Percentiles rank a stretch among this genome's conserved stretches.
Conservation (phyloP, 2,888 invertebrate species). For the Sericinus montela region DNA sequence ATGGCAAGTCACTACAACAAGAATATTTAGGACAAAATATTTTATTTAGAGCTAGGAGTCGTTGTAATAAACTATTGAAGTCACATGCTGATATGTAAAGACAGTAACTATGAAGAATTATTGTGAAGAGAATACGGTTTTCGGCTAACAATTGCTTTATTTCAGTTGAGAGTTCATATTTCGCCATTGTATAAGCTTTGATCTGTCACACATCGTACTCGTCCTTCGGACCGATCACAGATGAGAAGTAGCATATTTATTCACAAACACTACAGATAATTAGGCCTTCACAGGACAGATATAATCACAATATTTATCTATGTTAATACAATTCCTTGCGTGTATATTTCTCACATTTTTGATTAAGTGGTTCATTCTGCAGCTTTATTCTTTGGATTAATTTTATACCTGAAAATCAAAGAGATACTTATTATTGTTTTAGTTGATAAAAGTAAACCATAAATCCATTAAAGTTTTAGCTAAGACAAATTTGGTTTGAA, state of each 20-base stretch:
- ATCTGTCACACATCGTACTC: slow-evolving; percentile 36
- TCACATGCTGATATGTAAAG: slow-evolving; percentile 77
- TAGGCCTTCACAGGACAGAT: slow-evolving; percentile 78
- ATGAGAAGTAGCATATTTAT: slow-evolving; percentile 59
- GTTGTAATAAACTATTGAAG: slow-evolving; percentile 65
- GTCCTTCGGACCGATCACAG: slow-evolving; percentile 61
- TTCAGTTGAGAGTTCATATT: slow-evolving; percentile 22
- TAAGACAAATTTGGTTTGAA: too few relatives aligned
- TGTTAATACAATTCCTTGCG: slow-evolving; percentile 57
- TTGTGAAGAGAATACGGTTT: slow-evolving; percentile 25
- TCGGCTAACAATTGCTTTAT: neutral
- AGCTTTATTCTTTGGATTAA: slow-evolving; percentile 61
- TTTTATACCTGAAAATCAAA: slow-evolving; percentile 12
- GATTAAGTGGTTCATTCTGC: slow-evolving; percentile 39
- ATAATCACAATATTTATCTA: slow-evolving; percentile 69
- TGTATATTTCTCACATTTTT: slow-evolving; percentile 33
- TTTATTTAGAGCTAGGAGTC: slow-evolving; percentile 47
- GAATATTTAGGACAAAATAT: slow-evolving; percentile 49
- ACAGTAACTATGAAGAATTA: slow-evolving; percentile 63
- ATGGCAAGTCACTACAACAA: slow-evolving; percentile 61
- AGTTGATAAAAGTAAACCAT: too few relatives aligned
- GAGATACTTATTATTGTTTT: too few relatives aligned
- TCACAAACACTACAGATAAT: slow-evolving; percentile 75
- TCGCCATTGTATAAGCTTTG: slow-evolving; percentile 27
- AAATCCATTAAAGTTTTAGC: too few relatives aligned